Evolutionary conservation across 2,113 vertebrate species (phyloP), one percentile per base, ranked within the genome.

Genomic region (Motacilla alba): DNA sequence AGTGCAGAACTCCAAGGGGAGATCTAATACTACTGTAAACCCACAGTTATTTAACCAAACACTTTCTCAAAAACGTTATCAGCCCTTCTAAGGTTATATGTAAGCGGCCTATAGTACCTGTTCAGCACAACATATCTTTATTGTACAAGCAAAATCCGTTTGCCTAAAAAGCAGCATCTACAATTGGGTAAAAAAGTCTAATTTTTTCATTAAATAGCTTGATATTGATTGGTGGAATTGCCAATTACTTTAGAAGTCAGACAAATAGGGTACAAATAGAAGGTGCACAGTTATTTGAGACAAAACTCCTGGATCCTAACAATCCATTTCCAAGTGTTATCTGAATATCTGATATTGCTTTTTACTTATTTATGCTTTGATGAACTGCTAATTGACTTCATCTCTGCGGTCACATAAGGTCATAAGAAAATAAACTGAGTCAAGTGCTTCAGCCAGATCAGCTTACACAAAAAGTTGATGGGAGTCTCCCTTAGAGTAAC

Each of bases 81-180:
- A 94, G 56, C 60, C 82, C 88, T 91, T n/a, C 87, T 85, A 86
- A 90, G 43, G 50, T 94, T 73, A 68, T 39, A 66, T 91, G 74
- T 94, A 90, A 90, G 70, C 96, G 96, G 97, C 97, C 97, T 98
- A 96, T 95, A 93, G 96, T 95, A 97, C 96, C 97, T 96, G 94
- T 95, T 97, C 97, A 98, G 96, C 87, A 97, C 97, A 98, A 98
- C 97, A 98, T 98, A 98, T 97, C 97, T 98, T 98, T 98, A 95
- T 98, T 98, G 97, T 96, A 98, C 96, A 69, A 98, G 96, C 96
- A 98, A 98, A 98, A 98, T 97, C 87, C 28, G 96, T 97, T 78
- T 96, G 95, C 96, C 94, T 96, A 94, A 96, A 97, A 97, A 97
- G 94, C 97, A 97, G 96, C 96, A 67, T 75, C 86, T 96, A 83